Conservation (phyloP, 2,888 invertebrate species). For the Galerucella pusilla region DNA sequence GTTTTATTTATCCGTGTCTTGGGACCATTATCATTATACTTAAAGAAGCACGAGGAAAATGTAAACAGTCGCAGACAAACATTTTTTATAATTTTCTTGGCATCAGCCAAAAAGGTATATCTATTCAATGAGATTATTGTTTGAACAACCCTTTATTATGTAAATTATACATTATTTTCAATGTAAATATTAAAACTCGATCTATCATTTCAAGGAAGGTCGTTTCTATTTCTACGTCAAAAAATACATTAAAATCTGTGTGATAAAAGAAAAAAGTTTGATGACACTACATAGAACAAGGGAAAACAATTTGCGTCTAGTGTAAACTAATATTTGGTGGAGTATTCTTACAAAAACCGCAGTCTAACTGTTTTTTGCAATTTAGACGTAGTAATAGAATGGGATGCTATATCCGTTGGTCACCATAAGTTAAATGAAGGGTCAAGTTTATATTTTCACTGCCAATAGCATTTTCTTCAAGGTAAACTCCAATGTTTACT, state of each 20-base stretch:
- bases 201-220: background rate
- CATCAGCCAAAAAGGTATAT: too few species aligned
- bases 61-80: too few species aligned
- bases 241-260: background rate
- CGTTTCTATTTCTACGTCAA: background rate
- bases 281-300: background rate
- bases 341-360: background rate
- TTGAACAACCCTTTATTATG: too few species aligned
- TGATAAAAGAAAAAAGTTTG: background rate
- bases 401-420: background rate
- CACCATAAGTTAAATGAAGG: conserved; percentile 25
- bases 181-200: background rate
- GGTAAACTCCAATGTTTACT: conserved; percentile 38
- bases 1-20: too few species aligned
- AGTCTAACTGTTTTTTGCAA: background rate
- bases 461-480: conserved; percentile 24
- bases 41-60: too few species aligned
- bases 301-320: background rate
- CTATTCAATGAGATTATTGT: too few species aligned
- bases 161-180: background rate
- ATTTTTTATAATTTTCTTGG: too few species aligned
- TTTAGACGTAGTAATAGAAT: background rate
- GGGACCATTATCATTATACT: too few species aligned
- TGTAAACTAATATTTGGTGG: background rate
- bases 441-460: conserved; percentile 24